Base-by-base conservation (phyloP, 2,888 invertebrate species). In the Argynnis bischoffii region DNA sequence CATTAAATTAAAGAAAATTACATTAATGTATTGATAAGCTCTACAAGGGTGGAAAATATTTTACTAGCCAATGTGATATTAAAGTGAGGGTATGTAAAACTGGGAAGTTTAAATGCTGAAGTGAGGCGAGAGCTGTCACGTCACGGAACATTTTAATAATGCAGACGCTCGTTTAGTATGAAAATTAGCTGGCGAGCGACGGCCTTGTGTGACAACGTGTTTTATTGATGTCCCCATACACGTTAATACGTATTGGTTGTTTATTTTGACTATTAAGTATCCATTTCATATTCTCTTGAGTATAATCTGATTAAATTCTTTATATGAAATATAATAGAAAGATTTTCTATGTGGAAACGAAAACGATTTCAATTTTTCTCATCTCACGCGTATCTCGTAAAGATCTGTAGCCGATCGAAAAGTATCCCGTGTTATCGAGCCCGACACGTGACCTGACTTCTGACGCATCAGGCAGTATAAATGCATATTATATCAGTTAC, bases 111-210 rank as follows among this genome's bases (percentile, higher is more conserved):
- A 84, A 87, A 87, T 83, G 84, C 77, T 75, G 82, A 81, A 84
- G 83, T 84, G 79, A 81, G 76, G 78, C 76, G 80, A 84, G 85
- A 86, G 87, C 81, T 88, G 90, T 88, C 90, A 86, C 87, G 83
- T 84, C 79, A 82, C 80, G 81, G 81, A 80, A 86, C 83, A 85
- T 89, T 91, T 92, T 90, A 92, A 92, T 92, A 92, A 92, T 92
- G 88, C 87, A 92, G 81, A 78, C 79, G 83, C 85, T 91, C 90
- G 91, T 92, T 91, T 88, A 87, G 87, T 92, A 92, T 92, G 90
- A 91, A 91, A 91, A 92, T 92, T 92, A 92, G 89, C 85, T 84
- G 81, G 83, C 79, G 81, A 79, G 81, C 76, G 83, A 75, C 77
- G 79, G 76, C 81, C 81, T 79, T 81, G 78, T 79, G 78, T 75